Evolutionary conservation across 92 coral and sea anemone genomes (phyloP).

Genomic region (Parazoanthus atlanticus): DNA sequence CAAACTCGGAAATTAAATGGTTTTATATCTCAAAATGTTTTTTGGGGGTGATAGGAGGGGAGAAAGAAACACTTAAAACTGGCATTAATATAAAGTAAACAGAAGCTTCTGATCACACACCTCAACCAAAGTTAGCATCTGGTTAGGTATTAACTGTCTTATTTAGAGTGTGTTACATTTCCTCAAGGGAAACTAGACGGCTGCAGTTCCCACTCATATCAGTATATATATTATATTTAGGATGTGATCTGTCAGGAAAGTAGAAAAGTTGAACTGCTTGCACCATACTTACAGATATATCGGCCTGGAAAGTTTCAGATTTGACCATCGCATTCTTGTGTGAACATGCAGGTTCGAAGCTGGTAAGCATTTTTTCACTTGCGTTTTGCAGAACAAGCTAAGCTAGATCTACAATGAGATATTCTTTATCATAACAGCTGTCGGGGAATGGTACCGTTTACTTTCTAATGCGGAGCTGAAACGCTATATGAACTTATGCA

Average conservation of each 20-base stretch:
- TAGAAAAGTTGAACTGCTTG: background rate
- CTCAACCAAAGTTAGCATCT: background rate
- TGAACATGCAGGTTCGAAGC: background rate
- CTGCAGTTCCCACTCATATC: background rate
- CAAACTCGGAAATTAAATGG: background rate
- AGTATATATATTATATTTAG: too few relatives aligned
- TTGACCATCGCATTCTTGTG: background rate
- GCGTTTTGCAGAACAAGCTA: background rate
- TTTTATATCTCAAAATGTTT: background rate
- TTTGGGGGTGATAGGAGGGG: background rate
- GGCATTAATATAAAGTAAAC: background rate
- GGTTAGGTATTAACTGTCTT: slow-evolving; percentile 17
- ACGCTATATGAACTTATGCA: background rate
- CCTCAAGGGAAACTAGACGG: background rate
- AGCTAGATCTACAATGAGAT: background rate
- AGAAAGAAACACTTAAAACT: background rate
- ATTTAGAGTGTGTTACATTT: background rate
- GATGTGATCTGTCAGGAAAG: background rate
- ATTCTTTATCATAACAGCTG: background rate
- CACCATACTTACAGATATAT: background rate
- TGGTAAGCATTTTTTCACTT: background rate
- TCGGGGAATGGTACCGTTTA: too few relatives aligned
- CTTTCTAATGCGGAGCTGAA: too few relatives aligned
- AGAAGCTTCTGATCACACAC: background rate
- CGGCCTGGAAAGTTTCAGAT: background rate